Percentiles rank a stretch among this genome's conserved stretches.
Conservation (phyloP, 1,140 invertebrate species). For the Lithobius niger region DNA sequence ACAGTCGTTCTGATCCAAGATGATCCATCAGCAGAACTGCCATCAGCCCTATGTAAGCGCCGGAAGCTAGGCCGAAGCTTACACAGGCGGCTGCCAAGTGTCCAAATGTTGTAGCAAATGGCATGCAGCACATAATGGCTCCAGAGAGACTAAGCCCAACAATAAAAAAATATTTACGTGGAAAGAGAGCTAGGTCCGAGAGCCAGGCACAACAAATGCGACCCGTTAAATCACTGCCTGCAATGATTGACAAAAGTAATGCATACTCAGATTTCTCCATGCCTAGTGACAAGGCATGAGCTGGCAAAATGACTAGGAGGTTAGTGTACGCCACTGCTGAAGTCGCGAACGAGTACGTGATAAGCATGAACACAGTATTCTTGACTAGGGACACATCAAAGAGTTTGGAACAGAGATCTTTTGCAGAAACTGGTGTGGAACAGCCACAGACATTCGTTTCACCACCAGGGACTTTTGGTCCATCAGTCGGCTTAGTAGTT, state of each 20-base stretch:
- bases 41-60: conserved; percentile 71
- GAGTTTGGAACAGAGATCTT: conserved; percentile 43
- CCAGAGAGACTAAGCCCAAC: conserved; percentile 60
- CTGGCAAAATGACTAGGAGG: conserved; percentile 61
- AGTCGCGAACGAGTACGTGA: conserved; percentile 65
- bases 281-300: conserved; percentile 50
- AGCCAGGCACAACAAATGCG: conserved; percentile 65
- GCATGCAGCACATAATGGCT: conserved; percentile 50
- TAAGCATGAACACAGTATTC: conserved; percentile 64
- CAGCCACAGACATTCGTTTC: no score
- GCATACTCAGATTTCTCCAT: conserved; percentile 53
- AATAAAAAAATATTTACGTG: conserved; percentile 64
- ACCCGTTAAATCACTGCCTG: conserved; percentile 59
- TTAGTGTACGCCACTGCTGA: conserved; percentile 75
- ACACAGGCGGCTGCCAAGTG: conserved; percentile 51
- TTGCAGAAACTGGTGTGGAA: conserved; percentile 22
- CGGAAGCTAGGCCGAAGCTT: conserved; percentile 62
- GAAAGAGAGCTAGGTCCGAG: conserved; percentile 53
- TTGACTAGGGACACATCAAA: conserved; percentile 58
- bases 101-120: conserved; percentile 44
- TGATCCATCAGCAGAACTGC: conserved; percentile 74
- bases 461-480: not conserved
- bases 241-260: conserved; percentile 59
- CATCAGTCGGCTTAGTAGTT: no score
- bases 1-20: conserved; percentile 62